Percentiles rank a stretch among this genome's conserved stretches.
phyloP scores from a whole-genome alignment of 2,888 invertebrate species.

The Lasioglossum malachurum region DNA sequence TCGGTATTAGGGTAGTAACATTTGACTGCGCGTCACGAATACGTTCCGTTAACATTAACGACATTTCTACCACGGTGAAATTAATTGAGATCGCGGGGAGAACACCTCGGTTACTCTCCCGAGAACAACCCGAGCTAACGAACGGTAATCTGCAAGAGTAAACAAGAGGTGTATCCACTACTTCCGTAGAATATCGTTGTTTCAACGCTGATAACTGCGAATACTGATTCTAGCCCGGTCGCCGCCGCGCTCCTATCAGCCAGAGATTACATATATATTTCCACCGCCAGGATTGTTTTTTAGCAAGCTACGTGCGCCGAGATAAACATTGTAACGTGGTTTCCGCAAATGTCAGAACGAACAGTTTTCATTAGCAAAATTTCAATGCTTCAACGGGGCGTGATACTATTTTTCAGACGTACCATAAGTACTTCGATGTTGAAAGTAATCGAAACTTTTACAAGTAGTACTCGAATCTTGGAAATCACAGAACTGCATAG shows the following conservation, averaged over 20 bases:
- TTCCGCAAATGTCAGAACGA: not conserved
- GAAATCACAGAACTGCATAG: too few species aligned
- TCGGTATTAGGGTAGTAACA: slow-evolving; percentile 1
- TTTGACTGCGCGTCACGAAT: slow-evolving; percentile 19
- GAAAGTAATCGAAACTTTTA: too few species aligned
- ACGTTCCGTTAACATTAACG: slow-evolving; percentile 57
- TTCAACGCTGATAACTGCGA: not conserved
- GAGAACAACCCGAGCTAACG: slow-evolving; percentile 33
- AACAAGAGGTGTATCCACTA: slow-evolving; percentile 15
- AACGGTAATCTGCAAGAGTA: slow-evolving; percentile 27
- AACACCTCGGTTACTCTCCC: slow-evolving; percentile 33
- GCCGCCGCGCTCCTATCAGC: not conserved
- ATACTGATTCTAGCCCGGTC: not conserved
- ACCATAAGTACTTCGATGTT: too few species aligned
- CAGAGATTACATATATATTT: not conserved
- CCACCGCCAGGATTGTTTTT: not conserved
- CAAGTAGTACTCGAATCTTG: too few species aligned
- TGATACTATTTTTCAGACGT: too few species aligned
- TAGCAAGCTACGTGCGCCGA: not conserved
- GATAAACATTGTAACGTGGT: not conserved
- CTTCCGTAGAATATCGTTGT: not conserved
- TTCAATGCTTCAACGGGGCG: not conserved
- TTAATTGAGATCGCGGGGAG: slow-evolving; percentile 49
- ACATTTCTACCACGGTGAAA: slow-evolving; percentile 33
- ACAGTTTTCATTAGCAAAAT: not conserved